These are phyloP conservation scores for Coracopsis vasa DNA, from an alignment of 2,113 vertebrate genomes.

Conservation along the genomic window DNA sequence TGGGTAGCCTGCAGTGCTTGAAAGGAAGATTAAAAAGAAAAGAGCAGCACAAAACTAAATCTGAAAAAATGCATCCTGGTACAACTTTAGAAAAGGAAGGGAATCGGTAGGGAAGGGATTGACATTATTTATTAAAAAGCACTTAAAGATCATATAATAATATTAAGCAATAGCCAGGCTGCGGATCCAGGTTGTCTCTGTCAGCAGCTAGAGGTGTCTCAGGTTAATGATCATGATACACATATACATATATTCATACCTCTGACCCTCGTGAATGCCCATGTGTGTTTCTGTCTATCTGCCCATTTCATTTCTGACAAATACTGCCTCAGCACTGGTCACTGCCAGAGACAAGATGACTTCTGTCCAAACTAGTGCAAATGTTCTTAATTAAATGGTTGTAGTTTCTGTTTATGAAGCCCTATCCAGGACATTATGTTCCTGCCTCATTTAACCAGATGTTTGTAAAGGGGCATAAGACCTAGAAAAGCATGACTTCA, in stretches of 20 bases:
- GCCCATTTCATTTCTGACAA: not conserved
- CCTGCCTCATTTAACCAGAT: not conserved
- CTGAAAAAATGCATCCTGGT: not conserved
- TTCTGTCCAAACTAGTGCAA: not conserved
- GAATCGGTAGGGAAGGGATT: not conserved
- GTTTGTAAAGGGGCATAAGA: not conserved
- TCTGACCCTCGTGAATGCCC: not conserved
- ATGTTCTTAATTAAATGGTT: not conserved
- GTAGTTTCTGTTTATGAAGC: not conserved
- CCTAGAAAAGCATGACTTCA: not conserved
- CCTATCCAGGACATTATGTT: not conserved
- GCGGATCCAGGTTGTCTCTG: not conserved
- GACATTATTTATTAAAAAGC: not conserved
- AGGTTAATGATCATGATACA: not conserved
- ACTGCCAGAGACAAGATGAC: not conserved
- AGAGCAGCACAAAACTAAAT: not conserved
- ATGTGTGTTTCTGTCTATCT: not conserved
- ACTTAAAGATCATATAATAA: not conserved
- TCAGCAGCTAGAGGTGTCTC: not conserved
- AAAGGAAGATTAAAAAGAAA: not conserved
- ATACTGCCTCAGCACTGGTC: not conserved
- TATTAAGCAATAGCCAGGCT: accelerated
- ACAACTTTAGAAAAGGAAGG: not conserved
- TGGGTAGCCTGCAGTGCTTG: not conserved
- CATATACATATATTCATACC: not conserved